Base-by-base conservation (phyloP, 2,113 vertebrate genomes). In the Sylvilagus bachmani region DNA sequence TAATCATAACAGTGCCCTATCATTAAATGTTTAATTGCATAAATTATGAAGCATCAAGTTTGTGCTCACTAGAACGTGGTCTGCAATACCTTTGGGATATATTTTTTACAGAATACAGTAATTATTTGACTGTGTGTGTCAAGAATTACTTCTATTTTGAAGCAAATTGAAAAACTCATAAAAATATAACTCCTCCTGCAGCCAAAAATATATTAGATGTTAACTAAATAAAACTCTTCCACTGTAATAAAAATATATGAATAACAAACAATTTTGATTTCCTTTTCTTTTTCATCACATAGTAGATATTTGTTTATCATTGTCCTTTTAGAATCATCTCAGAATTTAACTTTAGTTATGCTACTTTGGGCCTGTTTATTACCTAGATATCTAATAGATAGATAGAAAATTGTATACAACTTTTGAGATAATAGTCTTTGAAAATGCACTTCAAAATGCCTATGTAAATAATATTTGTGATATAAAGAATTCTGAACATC, bases 21-120 rank as follows among this genome's bases (percentile, higher is more conserved):
- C 62, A 70, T 5, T 82, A 73, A 69, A 9, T 71, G 74, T 21
- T 36, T 90, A 77, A 67, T 71, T 91, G 67, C 22, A 71, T 7
- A 81, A 73, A 90, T 83, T 94, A 96, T 36, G 1, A 94, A 89
- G 69, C 86, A 96, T 61, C 22, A 91, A 94, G 92, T 96, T 89
- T 95, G 92, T 78, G 12, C 75, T 90, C 1, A 29, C 85, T 96
- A 11, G 89, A 77, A 79, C 36, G 11, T 22, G 4, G 12, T 67
- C 49, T 27, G 2, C 3, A 83, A 89, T 86, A 86, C 21, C 9
- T 86, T 75, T 58, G 31, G 25, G 7, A 73, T 3, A 77, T 58
- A 66, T 58, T 86, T 73, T 73, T 88, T 7, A 38, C 6, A 55
- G 17, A 77, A 53, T 53, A 71, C 55, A 89, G 87, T 75, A 66